A percentile compares a stretch with the other conserved stretches of the same genome.
These are phyloP conservation scores for Xenentodon cancila DNA, from an alignment of 2,797 vertebrate genomes.

Conservation along the genomic window DNA sequence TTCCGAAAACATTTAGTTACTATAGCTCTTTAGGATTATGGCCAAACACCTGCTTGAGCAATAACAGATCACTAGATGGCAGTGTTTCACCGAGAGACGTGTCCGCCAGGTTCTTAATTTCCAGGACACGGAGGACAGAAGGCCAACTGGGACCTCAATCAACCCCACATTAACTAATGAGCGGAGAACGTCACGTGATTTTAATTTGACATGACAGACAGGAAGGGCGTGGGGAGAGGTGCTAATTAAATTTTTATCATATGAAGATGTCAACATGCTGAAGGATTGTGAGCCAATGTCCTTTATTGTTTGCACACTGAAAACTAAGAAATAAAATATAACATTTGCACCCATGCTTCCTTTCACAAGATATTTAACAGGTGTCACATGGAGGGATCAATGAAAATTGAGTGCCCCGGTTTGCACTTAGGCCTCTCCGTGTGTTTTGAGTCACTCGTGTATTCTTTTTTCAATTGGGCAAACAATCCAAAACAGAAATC, in stretches of 20 bases:
- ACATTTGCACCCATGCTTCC: too few relatives aligned
- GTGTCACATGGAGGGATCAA: too few relatives aligned
- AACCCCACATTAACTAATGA: constrained; percentile 32
- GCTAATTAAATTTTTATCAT: background rate
- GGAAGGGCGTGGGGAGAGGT: constrained; percentile 3
- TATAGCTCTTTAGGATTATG: background rate
- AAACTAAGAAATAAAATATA: too few relatives aligned
- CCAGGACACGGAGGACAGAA: background rate
- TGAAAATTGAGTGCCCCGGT: background rate
- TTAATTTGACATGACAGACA: constrained; percentile 35
- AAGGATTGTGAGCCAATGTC: background rate
- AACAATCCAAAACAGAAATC: background rate
- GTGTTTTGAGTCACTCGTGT: background rate
- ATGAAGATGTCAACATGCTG: too few relatives aligned
- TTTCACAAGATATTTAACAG: too few relatives aligned
- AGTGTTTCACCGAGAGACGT: constrained; percentile 52
- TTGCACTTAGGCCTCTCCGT: background rate
- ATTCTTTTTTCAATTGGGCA: background rate
- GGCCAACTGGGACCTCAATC: constrained; percentile 25
- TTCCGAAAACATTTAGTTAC: constrained; percentile 22
- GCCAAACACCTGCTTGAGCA: constrained; percentile 22
- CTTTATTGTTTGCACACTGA: background rate
- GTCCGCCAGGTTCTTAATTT: constrained; percentile 13
- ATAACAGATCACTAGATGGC: constrained; percentile 63
- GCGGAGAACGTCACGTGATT: constrained; percentile 25